Evolutionary conservation across 2,797 vertebrate genomes (phyloP).

Genomic region (Pitangus sulphuratus): DNA sequence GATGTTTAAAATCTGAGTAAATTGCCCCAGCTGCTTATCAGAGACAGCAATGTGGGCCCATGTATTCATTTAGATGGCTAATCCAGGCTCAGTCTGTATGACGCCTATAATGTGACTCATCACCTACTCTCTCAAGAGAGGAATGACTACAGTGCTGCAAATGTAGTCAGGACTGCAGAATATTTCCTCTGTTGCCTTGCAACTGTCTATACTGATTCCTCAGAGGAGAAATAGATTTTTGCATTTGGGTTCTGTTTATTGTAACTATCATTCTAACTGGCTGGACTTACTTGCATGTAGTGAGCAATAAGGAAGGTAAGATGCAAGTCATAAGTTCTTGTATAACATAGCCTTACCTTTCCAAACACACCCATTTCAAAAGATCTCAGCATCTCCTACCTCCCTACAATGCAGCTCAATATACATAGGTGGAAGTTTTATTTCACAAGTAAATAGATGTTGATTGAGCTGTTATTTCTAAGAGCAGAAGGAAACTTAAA

Average conservation of each 20-base stretch:
- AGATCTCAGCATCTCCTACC: background rate
- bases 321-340: background rate
- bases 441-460: background rate
- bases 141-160: background rate
- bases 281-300: background rate
- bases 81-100: background rate
- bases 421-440: background rate
- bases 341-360: background rate
- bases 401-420: background rate
- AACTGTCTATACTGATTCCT: background rate
- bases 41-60: background rate
- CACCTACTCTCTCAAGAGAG: constrained; percentile 8
- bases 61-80: background rate
- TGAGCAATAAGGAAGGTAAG: background rate
- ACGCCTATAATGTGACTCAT: constrained; percentile 34
- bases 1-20: constrained; percentile 13
- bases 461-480: background rate
- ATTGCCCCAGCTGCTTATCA: constrained; percentile 14
- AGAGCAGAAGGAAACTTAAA: background rate
- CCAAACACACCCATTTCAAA: background rate
- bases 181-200: constrained; percentile 45
- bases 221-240: background rate
- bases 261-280: background rate
- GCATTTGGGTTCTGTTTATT: background rate
- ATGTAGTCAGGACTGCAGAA: background rate